phyloP scores from a whole-genome alignment of 1,140 invertebrate species.

The Drosophila burlai region DNA sequence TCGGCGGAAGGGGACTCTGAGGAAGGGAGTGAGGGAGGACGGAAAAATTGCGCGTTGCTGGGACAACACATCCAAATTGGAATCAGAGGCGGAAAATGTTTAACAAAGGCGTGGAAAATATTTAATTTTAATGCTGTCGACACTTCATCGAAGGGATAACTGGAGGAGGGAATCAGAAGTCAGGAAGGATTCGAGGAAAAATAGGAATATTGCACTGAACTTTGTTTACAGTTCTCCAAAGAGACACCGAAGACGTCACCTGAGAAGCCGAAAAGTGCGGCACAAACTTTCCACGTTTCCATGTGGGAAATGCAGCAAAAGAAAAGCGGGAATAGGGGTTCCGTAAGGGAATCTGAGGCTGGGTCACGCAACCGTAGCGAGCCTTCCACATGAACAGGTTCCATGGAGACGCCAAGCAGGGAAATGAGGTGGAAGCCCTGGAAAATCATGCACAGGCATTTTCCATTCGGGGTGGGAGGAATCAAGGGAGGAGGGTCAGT shows the following conservation, averaged over 20 bases:
- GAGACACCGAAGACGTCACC: slow-evolving; percentile 6
- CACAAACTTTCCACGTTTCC: slow-evolving; percentile 8
- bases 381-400: slow-evolving; percentile 61
- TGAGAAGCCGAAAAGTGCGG: slow-evolving; percentile 29
- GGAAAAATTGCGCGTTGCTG: slow-evolving; percentile 68
- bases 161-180: slow-evolving; percentile 1
- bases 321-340: slow-evolving; percentile 3
- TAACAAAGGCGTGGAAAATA: slow-evolving; percentile 68
- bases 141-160: slow-evolving; percentile 48
- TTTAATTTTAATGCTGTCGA: slow-evolving; percentile 78
- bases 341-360: slow-evolving; percentile 9
- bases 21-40: neutral
- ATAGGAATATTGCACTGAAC: slow-evolving; percentile 21
- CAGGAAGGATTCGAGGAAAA: slow-evolving; percentile 18
- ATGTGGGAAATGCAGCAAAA: slow-evolving; percentile 13
- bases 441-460: slow-evolving; percentile 41
- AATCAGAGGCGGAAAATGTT: slow-evolving; percentile 62
- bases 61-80: slow-evolving; percentile 45
- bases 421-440: slow-evolving; percentile 37
- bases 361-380: slow-evolving; percentile 38
- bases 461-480: neutral
- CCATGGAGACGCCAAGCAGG: slow-evolving; percentile 31
- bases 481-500: slow-evolving; percentile 54
- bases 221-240: slow-evolving; percentile 39
- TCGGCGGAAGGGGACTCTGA: slow-evolving; percentile 8